A percentile compares a stretch with the other conserved stretches of the same genome.
These are phyloP conservation scores for Jacana jacana DNA, from an alignment of 2,113 vertebrate genomes.

Conservation along the genomic window DNA sequence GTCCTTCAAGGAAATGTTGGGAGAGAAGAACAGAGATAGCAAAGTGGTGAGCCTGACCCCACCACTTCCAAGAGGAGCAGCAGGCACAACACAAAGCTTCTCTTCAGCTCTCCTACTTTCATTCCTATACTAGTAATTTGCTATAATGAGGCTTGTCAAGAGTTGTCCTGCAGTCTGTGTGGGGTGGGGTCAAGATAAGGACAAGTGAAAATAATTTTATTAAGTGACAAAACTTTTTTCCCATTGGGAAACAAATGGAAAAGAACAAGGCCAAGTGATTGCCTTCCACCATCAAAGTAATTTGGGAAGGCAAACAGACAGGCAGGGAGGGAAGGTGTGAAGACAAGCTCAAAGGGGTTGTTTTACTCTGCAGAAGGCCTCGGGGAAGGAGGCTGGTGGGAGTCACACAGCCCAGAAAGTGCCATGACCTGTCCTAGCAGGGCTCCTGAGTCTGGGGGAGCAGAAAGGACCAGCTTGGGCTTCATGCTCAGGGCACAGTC, in stretches of 20 bases:
- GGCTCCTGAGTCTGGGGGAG: not conserved
- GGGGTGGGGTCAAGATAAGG: not conserved
- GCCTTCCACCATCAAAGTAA: not conserved
- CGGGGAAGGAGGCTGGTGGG: not conserved
- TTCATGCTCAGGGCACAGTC: not conserved
- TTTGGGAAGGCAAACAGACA: not conserved
- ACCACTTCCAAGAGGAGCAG: not conserved
- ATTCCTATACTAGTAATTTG: not conserved
- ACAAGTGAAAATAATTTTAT: not conserved
- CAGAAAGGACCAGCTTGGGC: not conserved
- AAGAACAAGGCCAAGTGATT: not conserved
- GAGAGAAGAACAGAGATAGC: not conserved
- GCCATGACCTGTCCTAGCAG: not conserved
- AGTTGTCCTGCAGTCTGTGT: not conserved
- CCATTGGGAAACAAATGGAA: fast-evolving
- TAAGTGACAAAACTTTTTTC: not conserved
- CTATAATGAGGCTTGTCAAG: not conserved
- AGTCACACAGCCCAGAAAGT: not conserved
- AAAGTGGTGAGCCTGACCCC: not conserved
- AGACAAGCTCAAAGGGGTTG: not conserved
- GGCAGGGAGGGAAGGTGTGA: not conserved
- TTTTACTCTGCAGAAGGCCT: not conserved
- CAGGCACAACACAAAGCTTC: not conserved
- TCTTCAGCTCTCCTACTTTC: not conserved
- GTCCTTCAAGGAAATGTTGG: not conserved